phyloP scores from a whole-genome alignment of 2,888 invertebrate species.

The Meliscaeva auricollis region DNA sequence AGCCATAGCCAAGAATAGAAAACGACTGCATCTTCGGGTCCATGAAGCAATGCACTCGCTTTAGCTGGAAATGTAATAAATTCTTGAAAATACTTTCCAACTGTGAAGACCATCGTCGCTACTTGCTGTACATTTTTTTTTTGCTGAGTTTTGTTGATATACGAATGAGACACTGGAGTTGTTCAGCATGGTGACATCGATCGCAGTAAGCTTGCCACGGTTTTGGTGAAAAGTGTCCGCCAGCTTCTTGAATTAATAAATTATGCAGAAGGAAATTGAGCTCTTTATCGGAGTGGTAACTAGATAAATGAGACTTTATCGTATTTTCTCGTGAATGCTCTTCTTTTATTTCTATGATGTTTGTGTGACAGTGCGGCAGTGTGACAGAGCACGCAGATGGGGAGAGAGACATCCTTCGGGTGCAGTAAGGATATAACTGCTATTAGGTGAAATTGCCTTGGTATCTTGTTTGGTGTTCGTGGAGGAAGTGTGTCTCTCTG shows the following conservation, averaged over 20 bases:
- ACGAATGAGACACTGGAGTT: constrained; percentile 5
- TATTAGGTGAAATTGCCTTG: constrained; percentile 59
- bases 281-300: constrained; percentile 80
- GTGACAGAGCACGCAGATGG: neutral
- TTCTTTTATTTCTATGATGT: constrained; percentile 10
- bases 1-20: constrained; percentile 23
- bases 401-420: constrained; percentile 40
- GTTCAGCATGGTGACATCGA: constrained; percentile 62
- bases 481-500: constrained; percentile 23
- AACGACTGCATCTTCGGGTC: constrained; percentile 48
- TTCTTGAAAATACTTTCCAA: constrained; percentile 57
- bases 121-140: neutral
- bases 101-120: constrained; percentile 4
- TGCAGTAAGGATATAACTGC: constrained; percentile 53
- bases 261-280: constrained; percentile 78
- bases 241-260: constrained; percentile 66
- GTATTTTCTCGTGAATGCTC: constrained; percentile 59
- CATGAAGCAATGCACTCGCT: constrained; percentile 64
- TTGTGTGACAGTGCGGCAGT: neutral
- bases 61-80: constrained; percentile 71
- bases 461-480: neutral
- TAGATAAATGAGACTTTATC: constrained; percentile 74
- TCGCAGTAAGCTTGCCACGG: constrained; percentile 48
- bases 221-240: constrained; percentile 28
- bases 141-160: constrained; percentile 7